These are phyloP conservation scores for Thymelicus acteon DNA, from an alignment of 2,888 invertebrate species.

Conservation along the genomic window DNA sequence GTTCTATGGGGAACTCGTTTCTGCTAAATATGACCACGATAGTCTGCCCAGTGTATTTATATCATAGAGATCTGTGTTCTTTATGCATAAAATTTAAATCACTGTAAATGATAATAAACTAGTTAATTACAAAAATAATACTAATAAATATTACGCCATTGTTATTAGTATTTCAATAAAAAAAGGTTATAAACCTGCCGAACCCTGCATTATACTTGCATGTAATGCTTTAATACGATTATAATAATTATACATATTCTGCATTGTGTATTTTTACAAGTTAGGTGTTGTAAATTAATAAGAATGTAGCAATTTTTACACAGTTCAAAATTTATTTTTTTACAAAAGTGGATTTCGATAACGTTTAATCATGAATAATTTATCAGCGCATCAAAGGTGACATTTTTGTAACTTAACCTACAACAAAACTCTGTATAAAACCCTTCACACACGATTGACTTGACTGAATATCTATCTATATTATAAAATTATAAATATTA, in stretches of 20 bases:
- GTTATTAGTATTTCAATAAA: slow-evolving; percentile 29
- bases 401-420: not conserved
- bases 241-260: slow-evolving; percentile 24
- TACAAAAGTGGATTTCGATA: slow-evolving; percentile 22
- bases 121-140: slow-evolving; percentile 27
- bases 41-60: not conserved
- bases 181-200: slow-evolving; percentile 30
- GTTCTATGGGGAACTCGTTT: too few species aligned
- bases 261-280: slow-evolving; percentile 35
- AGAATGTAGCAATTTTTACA: slow-evolving; percentile 32
- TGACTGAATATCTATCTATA: too few species aligned
- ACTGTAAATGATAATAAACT: slow-evolving; percentile 18
- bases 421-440: too few species aligned
- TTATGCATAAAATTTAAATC: slow-evolving; percentile 18
- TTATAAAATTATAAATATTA: too few species aligned
- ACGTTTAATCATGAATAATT: not conserved
- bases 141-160: slow-evolving; percentile 27
- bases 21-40: not conserved
- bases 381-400: not conserved
- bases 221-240: slow-evolving; percentile 28
- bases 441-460: too few species aligned
- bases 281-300: slow-evolving; percentile 36
- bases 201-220: slow-evolving; percentile 29
- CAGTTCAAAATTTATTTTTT: slow-evolving; percentile 30
- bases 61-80: not conserved